Evolutionary conservation across 2,888 invertebrate species (phyloP).

Genomic region (Scaptomyza tumidula): DNA sequence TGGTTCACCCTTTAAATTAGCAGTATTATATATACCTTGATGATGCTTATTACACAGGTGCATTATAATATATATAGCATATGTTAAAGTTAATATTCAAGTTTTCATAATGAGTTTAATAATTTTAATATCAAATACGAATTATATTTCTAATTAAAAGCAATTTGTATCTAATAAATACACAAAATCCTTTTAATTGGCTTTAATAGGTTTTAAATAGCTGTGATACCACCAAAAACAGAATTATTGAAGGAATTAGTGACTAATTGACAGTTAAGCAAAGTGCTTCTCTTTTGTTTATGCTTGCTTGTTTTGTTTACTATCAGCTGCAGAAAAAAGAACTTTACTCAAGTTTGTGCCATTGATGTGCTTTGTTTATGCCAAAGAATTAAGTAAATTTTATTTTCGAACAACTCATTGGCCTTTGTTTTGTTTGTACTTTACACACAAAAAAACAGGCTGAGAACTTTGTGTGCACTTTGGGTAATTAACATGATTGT

Average conservation of each 20-base stretch:
- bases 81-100: no score
- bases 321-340: no score
- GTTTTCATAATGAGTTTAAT: no score
- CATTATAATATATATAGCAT: no score
- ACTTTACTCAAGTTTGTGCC: slow-evolving; percentile 2
- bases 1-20: slow-evolving; percentile 5
- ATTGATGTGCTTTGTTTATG: slow-evolving; percentile 40
- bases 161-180: background rate
- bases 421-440: slow-evolving; percentile 33
- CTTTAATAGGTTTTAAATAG: slow-evolving; percentile 28
- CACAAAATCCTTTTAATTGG: slow-evolving; percentile 13
- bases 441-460: slow-evolving; percentile 17
- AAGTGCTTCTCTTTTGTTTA: slow-evolving; percentile 2
- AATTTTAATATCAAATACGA: no score
- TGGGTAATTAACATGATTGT: slow-evolving; percentile 62
- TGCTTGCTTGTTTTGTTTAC: background rate
- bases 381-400: slow-evolving; percentile 9
- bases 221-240: slow-evolving; percentile 3
- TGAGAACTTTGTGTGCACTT: slow-evolving; percentile 60
- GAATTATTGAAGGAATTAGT: slow-evolving; percentile 19
- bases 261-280: slow-evolving; percentile 4
- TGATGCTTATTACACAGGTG: background rate
- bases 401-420: slow-evolving; percentile 20
- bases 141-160: no score
- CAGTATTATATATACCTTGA: background rate